phyloP scores from a whole-genome alignment of 30 jellyfish, hydroid and myxozoan genomes.

The Sanderia malayensis region DNA sequence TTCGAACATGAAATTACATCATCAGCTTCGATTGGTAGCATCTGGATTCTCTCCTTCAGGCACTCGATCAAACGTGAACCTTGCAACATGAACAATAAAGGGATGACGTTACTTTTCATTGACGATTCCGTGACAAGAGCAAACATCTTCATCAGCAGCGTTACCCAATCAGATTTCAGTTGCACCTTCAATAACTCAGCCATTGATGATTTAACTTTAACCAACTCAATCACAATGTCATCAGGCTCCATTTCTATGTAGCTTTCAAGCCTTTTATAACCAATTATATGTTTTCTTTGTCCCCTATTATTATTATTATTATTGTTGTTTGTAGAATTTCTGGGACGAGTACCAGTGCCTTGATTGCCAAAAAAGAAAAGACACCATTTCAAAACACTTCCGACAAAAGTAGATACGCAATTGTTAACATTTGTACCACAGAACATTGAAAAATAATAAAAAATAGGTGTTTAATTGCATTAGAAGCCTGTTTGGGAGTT shows the following conservation, averaged over 20 bases:
- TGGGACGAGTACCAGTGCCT: neutral
- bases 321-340: neutral
- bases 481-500: too few relatives aligned
- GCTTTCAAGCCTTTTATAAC: slow-evolving; percentile 11
- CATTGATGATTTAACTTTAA: neutral
- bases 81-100: slow-evolving; percentile 7
- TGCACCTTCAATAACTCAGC: neutral
- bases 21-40: slow-evolving; percentile 11
- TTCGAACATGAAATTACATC: neutral
- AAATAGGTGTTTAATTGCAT: too few relatives aligned
- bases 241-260: slow-evolving; percentile 8
- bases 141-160: neutral
- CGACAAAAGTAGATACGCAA: neutral
- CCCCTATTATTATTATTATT: neutral
- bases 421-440: too few relatives aligned
- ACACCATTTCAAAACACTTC: neutral
- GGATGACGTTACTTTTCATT: slow-evolving; percentile 14
- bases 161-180: slow-evolving; percentile 29
- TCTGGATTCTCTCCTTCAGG: neutral
- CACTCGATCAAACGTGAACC: slow-evolving; percentile 9
- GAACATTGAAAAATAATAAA: too few relatives aligned
- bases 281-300: slow-evolving; percentile 11
- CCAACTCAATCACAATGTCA: slow-evolving; percentile 4
- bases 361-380: neutral
- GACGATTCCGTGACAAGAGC: slow-evolving; percentile 8